Conservation (phyloP, 2,113 vertebrate species). For the Hiodon alosoides region DNA sequence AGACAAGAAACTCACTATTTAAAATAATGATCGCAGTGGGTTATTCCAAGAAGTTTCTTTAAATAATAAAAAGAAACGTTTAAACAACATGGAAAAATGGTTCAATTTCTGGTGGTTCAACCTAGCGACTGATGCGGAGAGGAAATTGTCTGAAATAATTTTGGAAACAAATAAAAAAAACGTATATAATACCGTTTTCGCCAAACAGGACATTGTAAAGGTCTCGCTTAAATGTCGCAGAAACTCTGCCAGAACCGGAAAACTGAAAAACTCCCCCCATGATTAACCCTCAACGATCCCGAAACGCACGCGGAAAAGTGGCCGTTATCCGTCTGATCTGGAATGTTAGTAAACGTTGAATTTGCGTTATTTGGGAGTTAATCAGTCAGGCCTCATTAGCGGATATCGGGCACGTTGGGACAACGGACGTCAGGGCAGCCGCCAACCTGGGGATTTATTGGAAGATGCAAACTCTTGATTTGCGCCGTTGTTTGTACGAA, state of each 20-base stretch:
- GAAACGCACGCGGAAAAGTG: not conserved
- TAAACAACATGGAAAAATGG: not conserved
- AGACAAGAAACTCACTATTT: constrained; percentile 16
- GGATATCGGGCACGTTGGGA: not conserved
- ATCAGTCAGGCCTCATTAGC: constrained; percentile 5
- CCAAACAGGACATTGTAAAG: constrained; percentile 7
- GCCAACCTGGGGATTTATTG: not conserved
- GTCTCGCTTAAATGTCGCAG: constrained; percentile 9
- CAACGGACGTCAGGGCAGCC: not conserved
- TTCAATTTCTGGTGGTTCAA: constrained; percentile 1
- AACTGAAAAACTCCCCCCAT: constrained; percentile 13
- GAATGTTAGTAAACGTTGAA: not conserved
- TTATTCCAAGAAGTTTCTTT: constrained; percentile 10
- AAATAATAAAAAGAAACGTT: constrained; percentile 8
- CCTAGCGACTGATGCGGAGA: constrained; percentile 2
- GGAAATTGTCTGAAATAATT: constrained; percentile 21
- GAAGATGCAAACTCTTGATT: constrained; percentile 17
- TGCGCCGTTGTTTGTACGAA: constrained; percentile 18
- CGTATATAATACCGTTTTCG: constrained; percentile 13
- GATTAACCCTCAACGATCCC: not conserved
- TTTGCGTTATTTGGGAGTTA: not conserved
- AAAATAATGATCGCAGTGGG: constrained; percentile 20
- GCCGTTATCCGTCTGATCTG: not conserved
- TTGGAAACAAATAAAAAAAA: constrained; percentile 23
- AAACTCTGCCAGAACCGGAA: not conserved